Conservation (phyloP, 2,888 invertebrate species). For the Stictocephala bisonia region DNA sequence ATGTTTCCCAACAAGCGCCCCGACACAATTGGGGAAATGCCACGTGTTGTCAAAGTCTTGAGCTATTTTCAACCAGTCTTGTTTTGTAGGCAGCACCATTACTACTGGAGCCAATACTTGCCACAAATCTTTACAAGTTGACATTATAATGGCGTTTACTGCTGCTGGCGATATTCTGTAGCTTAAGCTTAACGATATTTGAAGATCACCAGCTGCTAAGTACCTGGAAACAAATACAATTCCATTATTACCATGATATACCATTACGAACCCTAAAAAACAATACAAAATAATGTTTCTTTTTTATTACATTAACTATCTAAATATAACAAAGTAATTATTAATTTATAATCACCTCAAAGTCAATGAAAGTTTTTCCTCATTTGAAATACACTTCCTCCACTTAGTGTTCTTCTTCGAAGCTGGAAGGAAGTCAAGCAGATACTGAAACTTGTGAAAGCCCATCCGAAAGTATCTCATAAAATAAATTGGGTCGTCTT, state of each 20-base stretch:
- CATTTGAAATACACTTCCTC: conserved; percentile 1
- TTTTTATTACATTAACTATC: background rate
- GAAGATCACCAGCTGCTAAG: background rate
- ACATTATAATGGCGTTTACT: background rate
- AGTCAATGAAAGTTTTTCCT: background rate
- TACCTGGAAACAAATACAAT: background rate
- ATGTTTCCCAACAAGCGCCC: too few relatives aligned
- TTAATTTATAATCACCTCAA: background rate
- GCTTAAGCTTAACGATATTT: background rate
- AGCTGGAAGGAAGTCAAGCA: background rate
- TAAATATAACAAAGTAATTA: background rate
- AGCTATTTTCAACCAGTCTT: background rate
- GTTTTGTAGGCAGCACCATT: background rate
- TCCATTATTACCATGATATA: background rate
- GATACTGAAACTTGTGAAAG: background rate
- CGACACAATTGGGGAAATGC: too few relatives aligned
- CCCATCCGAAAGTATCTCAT: background rate
- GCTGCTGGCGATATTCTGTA: background rate
- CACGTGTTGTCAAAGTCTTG: background rate
- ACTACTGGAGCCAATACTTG: background rate
- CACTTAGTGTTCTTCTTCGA: background rate
- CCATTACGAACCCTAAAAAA: background rate
- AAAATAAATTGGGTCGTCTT: conserved; percentile 3
- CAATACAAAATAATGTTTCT: background rate
- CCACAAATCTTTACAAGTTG: background rate